Evolutionary conservation across 2,113 vertebrate genomes (phyloP).

Genomic region (Phoxinus phoxinus): DNA sequence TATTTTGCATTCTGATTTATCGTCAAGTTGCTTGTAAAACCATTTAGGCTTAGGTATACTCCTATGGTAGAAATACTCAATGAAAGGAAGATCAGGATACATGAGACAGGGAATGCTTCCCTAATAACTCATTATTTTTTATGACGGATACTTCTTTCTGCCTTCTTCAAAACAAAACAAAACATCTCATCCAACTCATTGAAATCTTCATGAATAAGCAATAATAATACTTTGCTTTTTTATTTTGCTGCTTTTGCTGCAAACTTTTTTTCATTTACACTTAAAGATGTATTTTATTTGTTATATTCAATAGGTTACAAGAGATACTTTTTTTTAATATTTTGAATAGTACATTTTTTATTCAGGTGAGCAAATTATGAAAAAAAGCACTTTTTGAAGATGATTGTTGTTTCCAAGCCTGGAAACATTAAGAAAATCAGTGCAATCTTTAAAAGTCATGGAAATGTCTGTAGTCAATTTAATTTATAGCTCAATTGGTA

Average conservation of each 20-base stretch:
- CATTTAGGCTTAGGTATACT: constrained; percentile 38
- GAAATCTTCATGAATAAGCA: background rate
- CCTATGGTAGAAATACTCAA: constrained; percentile 40
- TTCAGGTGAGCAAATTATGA: background rate
- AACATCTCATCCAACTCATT: background rate
- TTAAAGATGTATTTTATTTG: background rate
- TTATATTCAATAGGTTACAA: background rate
- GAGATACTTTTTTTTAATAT: background rate
- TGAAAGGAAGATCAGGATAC: constrained; percentile 25
- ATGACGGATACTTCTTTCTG: constrained; percentile 14
- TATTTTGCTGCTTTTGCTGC: too few relatives aligned
- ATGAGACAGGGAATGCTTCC: background rate
- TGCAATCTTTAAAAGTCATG: too few relatives aligned
- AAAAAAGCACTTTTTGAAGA: background rate
- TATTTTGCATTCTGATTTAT: constrained; percentile 64
- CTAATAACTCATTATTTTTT: constrained; percentile 19
- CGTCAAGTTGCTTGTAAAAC: constrained; percentile 45
- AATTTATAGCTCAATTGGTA: background rate
- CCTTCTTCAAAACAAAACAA: background rate
- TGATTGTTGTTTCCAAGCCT: background rate
- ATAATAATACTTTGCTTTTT: background rate
- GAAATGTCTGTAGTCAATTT: background rate
- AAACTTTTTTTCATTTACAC: background rate
- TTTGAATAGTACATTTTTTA: background rate
- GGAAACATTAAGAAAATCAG: background rate